Evolutionary conservation across 2,888 invertebrate species (phyloP).

Genomic region (Drosophila planitibia): DNA sequence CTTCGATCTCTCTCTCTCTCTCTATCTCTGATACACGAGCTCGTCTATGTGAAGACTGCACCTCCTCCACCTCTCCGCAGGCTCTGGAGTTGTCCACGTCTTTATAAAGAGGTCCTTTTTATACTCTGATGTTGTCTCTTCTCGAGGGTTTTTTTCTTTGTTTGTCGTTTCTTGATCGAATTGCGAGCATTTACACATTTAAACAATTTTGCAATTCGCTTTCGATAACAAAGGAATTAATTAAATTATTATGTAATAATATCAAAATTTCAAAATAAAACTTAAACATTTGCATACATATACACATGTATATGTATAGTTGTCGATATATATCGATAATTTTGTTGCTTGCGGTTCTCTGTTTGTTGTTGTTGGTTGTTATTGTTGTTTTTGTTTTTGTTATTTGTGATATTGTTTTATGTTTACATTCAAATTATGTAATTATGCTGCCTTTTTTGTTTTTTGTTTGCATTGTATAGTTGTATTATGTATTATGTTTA

Average conservation of each 20-base stretch:
- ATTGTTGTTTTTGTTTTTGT: conserved; percentile 12
- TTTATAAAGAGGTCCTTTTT: conserved; percentile 1
- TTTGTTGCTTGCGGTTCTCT: conserved; percentile 31
- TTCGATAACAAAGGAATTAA: conserved; percentile 56
- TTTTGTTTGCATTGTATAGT: conserved; percentile 4
- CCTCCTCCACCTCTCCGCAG: background rate
- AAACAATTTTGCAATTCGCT: conserved; percentile 34
- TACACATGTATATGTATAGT: conserved; percentile 15
- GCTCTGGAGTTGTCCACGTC: background rate
- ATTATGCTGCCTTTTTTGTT: conserved; percentile 30
- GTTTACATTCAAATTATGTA: conserved; percentile 61
- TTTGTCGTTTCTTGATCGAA: conserved; percentile 4
- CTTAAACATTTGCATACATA: conserved; percentile 47
- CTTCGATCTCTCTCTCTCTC: conserved; percentile 3
- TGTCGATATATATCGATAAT: conserved; percentile 30
- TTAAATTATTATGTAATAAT: conserved; percentile 64
- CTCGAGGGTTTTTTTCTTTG: background rate
- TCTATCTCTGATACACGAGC: conserved; percentile 3
- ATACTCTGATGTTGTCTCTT: background rate
- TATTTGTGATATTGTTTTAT: conserved; percentile 24
- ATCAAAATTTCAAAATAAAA: conserved; percentile 61
- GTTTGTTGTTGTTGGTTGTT: conserved; percentile 11
- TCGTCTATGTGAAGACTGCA: conserved; percentile 8
- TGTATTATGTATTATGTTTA: conserved; percentile 12
- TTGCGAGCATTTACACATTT: conserved; percentile 35